Evolutionary conservation across 2,113 vertebrate species (phyloP), one percentile per base, ranked within the genome.

Genomic region (Lepus americanus): DNA sequence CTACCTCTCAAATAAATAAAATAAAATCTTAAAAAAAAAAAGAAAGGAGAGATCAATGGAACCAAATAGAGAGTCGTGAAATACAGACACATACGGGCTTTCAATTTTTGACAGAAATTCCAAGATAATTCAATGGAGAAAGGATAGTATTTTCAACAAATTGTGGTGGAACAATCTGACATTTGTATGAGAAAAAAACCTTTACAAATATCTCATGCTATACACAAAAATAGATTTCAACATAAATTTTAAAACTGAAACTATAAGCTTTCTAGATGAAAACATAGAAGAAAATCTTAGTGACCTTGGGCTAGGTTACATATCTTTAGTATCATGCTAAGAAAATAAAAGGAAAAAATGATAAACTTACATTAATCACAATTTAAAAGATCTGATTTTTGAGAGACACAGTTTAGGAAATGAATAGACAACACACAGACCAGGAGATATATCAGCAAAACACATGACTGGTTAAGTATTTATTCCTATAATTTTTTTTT

Each of bases 361-460:
- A 69, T 51, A 36, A 12, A 61, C 61, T 49, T 1, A 12, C n/a
- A 76, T 36, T 63, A 84, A 36, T 89, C 29, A 29, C 66, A 81
- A 66, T 51, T 51, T 66, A 72, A 63, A 63, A 29, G 31, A 53
- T 69, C 27, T 44, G 14, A 3, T 89, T 19, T 84, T 39, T 83
- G 70, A 61, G 63, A 83, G 22, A 76, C 7, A 76, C 61, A 29
- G 16, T 59, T 44, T 69, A 73, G 29, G 36, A 86, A 74, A 86
- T 76, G 51, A 86, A 69, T 59, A 20, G 12, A 51, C 13, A n/a
- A 80, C 44, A 10, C 1, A 66, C 74, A 66, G 22, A 78, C 16
- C 70, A n/a, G 33, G 61, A 82, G 33, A 87, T 87, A 84, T 79
- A 80, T 89, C 74, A 89, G 51, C 29, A 87, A 90, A 94, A 87